Evolutionary conservation across 2,113 vertebrate genomes (phyloP), one percentile per base, ranked within the genome.

Genomic region (Zosterops japonicus): DNA sequence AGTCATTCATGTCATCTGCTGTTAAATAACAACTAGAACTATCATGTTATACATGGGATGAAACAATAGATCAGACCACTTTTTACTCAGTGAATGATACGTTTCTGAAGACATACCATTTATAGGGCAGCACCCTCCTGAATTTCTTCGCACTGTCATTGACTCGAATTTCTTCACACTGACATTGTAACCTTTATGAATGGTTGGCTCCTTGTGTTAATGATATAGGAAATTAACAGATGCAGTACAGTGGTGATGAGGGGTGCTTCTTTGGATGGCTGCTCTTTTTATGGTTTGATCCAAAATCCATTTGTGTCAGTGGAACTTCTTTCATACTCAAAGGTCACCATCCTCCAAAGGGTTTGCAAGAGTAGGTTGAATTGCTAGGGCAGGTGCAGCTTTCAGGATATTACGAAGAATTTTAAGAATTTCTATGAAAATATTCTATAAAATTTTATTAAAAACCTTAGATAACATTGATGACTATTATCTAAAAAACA

Each of bases 201-300:
- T 64, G n/a, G 23, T 29, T 92, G 41, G 14, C 3, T 91, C 6
- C 71, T 82, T 69, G 29, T 72, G 49, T 15, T 84, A 90, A 90
- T 77, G 46, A 77, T 77, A 90, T 5, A 89, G 61, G 67, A 95
- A 97, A 46, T 82, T 69, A 96, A 60, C 69, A 95, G 90, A 86
- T 72, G 46, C 5, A 72, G 42, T 85, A 92, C 60, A 94, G 80
- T 53, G 36, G n/a, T 91, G 90, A 91, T 91, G 53, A 96, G 84
- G 93, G 64, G 35, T 92, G 29, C 42, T 83, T 81, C 76, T 97
- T 91, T 95, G 71, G 89, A 75, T 93, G 65, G 91, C 80, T 95
- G 36, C 68, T 79, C 76, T 77, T 90, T 79, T 94, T 89, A 84
- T 91, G 44, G 36, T 64, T 94, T 91, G 53, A 80, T 95, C 61